Evolutionary conservation across 2,797 vertebrate genomes (phyloP), one percentile per base, ranked within the genome.

Genomic region (Cryptoprocta ferox): DNA sequence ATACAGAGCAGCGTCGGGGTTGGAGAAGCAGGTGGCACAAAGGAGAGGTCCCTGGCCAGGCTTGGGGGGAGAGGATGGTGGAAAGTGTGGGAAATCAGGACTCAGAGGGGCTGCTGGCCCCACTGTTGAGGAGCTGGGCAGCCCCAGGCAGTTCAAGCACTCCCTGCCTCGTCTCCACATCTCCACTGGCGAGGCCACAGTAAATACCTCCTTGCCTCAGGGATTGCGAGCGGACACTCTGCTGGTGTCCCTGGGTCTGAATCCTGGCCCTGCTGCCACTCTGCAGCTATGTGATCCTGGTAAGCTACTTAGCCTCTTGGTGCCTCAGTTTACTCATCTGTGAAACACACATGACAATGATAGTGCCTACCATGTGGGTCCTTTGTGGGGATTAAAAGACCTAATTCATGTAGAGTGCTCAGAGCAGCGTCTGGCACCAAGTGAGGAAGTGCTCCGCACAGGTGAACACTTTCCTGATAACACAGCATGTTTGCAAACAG

Each of bases 271-370:
- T 45, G 42, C 76, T 13, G 45, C 42, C 13, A 10, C 75, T 84
- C 24, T 66, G 79, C 28, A 53, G 71, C 59, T 45, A 0, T 3
- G 2, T 50, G 94, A 79, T 45, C 32, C 75, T 42, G 16, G 35
- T 7, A 66, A 48, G 79, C 78, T 71, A 10, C 35, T 45, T 76
- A 56, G 48, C 59, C 45, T 75, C 42, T 5, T 63, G 4, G 24
- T 37, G 59, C 73, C 73, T 94, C 48, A 3, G 87, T 61, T 66
- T 92, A 66, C 87, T 89, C 45, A 24, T 79, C 92, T 93, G 37
- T 71, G 39, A 87, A 66, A 26, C 26, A 53, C 37, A 71, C 13
- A 24, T 56, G 90, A 61, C 39, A 59, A 2, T 53, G 4, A 28
- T 9, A 35, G 39, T 35, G 11, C 45, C n/a, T 18, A 15, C 39